Evolutionary conservation across 2,888 invertebrate genomes (phyloP).

Genomic region (Macropis europaea): DNA sequence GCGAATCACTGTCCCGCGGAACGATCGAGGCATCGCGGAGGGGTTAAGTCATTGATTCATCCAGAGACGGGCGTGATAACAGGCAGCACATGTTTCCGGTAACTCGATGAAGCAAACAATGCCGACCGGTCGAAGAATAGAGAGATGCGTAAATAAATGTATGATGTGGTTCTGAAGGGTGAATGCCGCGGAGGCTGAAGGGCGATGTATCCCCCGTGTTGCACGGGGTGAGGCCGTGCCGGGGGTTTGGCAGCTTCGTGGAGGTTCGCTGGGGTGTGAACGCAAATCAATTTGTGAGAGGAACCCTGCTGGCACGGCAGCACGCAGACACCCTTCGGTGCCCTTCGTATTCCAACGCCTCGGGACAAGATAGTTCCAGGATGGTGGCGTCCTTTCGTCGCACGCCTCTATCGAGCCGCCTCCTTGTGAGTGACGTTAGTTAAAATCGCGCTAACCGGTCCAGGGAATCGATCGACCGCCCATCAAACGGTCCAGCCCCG

Average conservation of each 20-base stretch:
- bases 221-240: constrained; percentile 17
- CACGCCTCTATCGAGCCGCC: constrained; percentile 34
- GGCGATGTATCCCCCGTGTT: constrained; percentile 37
- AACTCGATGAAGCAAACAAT: constrained; percentile 77
- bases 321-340: constrained; percentile 58
- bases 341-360: constrained; percentile 69
- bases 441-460: constrained; percentile 67
- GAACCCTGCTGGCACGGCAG: constrained; percentile 70
- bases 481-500: constrained; percentile 10
- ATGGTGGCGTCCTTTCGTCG: constrained; percentile 56
- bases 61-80: constrained; percentile 59
- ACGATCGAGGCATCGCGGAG: no score
- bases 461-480: constrained; percentile 35
- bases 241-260: constrained; percentile 55
- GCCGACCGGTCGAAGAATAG: constrained; percentile 61
- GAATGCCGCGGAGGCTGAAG: constrained; percentile 56
- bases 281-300: constrained; percentile 80
- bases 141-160: constrained; percentile 74
- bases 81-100: constrained; percentile 75
- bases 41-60: constrained; percentile 29
- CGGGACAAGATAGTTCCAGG: constrained; percentile 75
- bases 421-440: constrained; percentile 69
- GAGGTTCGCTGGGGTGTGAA: constrained; percentile 79
- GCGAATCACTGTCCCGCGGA: no score
- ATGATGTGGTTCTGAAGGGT: constrained; percentile 74